A percentile compares a stretch with the other conserved stretches of the same genome.
phyloP scores from a whole-genome alignment of 2,113 vertebrate genomes.

The Tupaia tana region DNA sequence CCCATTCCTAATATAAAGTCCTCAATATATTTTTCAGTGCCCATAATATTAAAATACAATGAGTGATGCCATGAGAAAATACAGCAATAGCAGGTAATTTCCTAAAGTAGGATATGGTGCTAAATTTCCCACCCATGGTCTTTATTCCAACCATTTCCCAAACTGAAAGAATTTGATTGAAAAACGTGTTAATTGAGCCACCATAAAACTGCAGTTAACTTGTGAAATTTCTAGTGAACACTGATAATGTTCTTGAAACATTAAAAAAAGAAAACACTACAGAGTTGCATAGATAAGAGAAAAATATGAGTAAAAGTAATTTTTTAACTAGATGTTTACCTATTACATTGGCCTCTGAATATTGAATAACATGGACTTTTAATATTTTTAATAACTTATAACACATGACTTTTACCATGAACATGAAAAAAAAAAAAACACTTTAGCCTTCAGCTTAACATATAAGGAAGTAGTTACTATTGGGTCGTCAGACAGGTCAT shows the following conservation, averaged over 20 bases:
- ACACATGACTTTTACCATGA: background rate
- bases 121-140: background rate
- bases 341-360: background rate
- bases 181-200: background rate
- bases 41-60: background rate
- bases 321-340: background rate
- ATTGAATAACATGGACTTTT: background rate
- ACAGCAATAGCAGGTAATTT: background rate
- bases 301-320: background rate
- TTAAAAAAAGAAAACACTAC: slow-evolving; percentile 19
- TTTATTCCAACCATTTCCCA: background rate
- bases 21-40: background rate
- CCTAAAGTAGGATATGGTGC: background rate
- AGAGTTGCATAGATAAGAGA: background rate
- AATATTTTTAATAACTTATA: background rate
- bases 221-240: slow-evolving; percentile 8
- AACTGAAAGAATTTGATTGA: background rate
- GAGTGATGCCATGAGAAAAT: background rate
- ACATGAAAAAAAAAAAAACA: slow-evolving; percentile 14
- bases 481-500: too few relatives aligned
- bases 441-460: background rate
- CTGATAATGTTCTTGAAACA: background rate
- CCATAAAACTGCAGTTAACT: background rate
- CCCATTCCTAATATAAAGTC: background rate
- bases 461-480: background rate